Conservation (phyloP, 2,797 vertebrate genomes). For the Ibycter americanus region DNA sequence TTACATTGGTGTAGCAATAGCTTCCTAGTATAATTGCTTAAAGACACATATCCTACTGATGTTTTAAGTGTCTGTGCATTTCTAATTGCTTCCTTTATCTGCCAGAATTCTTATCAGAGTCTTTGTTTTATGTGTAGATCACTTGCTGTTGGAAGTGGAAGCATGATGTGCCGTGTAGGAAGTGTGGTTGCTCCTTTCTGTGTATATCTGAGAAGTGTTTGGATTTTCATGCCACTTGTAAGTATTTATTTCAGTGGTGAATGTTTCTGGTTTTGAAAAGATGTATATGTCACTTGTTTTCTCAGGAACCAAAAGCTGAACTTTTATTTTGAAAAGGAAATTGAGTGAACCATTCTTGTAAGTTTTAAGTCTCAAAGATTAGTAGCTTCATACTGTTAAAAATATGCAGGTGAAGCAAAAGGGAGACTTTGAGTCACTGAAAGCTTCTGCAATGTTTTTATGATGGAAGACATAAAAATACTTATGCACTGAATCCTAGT, state of each 20-base stretch:
- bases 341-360: background rate
- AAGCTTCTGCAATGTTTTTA: background rate
- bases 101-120: background rate
- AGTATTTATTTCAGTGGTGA: background rate
- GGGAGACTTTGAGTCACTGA: background rate
- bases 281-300: background rate
- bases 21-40: background rate
- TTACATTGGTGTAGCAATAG: background rate
- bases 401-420: background rate
- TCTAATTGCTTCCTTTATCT: background rate
- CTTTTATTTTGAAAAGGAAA: background rate
- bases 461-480: background rate
- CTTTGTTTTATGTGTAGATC: slow-evolving; percentile 75
- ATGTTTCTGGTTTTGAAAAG: background rate
- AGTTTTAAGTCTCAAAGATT: background rate
- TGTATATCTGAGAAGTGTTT: slow-evolving; percentile 84
- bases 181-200: slow-evolving; percentile 89
- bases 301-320: background rate
- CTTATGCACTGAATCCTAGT: background rate
- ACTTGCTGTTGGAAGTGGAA: slow-evolving; percentile 90
- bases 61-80: background rate
- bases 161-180: slow-evolving; percentile 90
- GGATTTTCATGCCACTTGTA: slow-evolving; percentile 90
- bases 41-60: background rate
- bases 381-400: background rate